phyloP scores from a whole-genome alignment of 2,113 vertebrate species.

The Dromiciops gliroides region DNA sequence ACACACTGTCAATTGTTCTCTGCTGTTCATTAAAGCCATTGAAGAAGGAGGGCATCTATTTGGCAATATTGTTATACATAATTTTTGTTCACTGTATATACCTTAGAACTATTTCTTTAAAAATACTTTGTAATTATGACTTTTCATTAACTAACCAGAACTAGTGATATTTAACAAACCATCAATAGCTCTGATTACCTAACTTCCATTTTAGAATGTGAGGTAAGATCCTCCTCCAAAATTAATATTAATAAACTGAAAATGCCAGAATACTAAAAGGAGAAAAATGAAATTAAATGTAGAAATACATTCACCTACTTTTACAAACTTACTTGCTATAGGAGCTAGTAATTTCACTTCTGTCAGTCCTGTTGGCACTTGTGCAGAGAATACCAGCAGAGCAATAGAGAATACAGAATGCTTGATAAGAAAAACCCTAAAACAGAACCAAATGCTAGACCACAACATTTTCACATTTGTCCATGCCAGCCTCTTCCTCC shows the following conservation, averaged over 20 bases:
- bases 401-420: neutral
- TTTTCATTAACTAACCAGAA: neutral
- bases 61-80: neutral
- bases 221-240: conserved; percentile 28
- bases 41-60: neutral
- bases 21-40: neutral
- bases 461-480: neutral
- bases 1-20: neutral
- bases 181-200: neutral
- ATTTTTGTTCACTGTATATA: neutral
- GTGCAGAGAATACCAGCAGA: neutral
- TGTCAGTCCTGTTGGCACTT: neutral
- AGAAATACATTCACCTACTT: neutral
- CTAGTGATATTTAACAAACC: neutral
- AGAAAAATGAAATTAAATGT: conserved; percentile 31
- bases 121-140: neutral
- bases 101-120: conserved; percentile 15
- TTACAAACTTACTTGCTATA: neutral
- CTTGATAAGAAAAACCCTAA: neutral
- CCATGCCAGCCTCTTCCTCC: neutral
- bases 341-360: conserved; percentile 7
- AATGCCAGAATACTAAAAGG: conserved; percentile 32
- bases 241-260: conserved; percentile 19
- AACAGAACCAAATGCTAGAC: neutral
- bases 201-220: conserved; percentile 24